Conservation (phyloP, 92 coral and sea anemone species). For the Phenganax marumi region DNA sequence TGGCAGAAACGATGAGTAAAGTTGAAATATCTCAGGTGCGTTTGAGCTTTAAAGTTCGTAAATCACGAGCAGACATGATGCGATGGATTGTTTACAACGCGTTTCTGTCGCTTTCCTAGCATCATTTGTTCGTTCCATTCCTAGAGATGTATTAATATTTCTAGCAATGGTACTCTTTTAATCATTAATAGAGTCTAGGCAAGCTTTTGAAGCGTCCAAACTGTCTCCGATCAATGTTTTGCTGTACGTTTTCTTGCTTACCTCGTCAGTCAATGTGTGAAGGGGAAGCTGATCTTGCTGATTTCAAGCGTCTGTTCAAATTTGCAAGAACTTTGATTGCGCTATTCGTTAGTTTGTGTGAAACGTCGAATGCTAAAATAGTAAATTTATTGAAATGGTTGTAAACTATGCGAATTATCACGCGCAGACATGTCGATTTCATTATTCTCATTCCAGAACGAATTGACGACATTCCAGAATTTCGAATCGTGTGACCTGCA, state of each 20-base stretch:
- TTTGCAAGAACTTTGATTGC: background rate
- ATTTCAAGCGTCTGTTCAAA: background rate
- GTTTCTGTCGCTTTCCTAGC: background rate
- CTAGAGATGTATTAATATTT: background rate
- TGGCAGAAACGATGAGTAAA: slow-evolving; percentile 29
- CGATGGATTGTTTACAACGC: background rate
- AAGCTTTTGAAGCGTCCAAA: background rate
- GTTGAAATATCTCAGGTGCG: slow-evolving; percentile 34
- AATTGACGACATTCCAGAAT: background rate
- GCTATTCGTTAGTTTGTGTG: background rate
- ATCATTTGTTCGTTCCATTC: background rate
- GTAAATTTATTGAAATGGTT: background rate
- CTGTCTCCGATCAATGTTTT: no score
- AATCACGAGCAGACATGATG: background rate
- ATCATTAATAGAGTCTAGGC: slow-evolving; percentile 21
- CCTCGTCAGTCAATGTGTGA: background rate
- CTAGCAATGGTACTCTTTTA: slow-evolving; percentile 9
- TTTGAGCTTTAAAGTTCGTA: background rate
- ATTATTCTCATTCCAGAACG: background rate
- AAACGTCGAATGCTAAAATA: background rate
- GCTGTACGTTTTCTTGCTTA: background rate
- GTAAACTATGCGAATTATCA: background rate
- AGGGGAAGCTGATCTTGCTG: slow-evolving; percentile 1
- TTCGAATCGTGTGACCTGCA: background rate
- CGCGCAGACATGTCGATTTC: slow-evolving; percentile 1